These are phyloP conservation scores for Centropus unirufus DNA, from an alignment of 2,113 vertebrate species.

Conservation along the genomic window DNA sequence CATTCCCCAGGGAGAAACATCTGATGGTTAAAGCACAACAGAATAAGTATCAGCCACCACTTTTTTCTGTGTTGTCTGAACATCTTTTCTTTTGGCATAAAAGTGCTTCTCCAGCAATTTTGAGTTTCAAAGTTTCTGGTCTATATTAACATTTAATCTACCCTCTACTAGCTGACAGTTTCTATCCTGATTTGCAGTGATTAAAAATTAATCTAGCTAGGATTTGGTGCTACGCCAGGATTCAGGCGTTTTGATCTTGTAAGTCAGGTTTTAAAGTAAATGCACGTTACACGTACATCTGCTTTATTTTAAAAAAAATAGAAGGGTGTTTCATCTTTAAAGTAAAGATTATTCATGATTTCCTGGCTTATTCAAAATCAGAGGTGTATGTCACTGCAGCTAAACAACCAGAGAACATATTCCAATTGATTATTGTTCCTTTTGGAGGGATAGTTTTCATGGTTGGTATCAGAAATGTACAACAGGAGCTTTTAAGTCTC, in stretches of 20 bases:
- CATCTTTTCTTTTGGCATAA: background rate
- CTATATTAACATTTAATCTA: slow-evolving; percentile 7
- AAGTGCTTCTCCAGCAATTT: background rate
- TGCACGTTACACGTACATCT: background rate
- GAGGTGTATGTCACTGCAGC: background rate
- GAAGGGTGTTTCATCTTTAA: background rate
- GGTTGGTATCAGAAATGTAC: background rate
- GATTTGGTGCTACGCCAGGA: slow-evolving; percentile 14
- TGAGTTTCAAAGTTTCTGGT: slow-evolving; percentile 11
- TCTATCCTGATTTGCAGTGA: slow-evolving; percentile 10
- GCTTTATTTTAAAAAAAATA: background rate
- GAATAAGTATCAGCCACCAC: background rate
- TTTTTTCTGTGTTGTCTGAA: background rate
- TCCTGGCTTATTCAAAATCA: background rate
- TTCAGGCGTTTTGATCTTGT: slow-evolving; percentile 21
- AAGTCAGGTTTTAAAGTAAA: slow-evolving; percentile 39
- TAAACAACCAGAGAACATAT: background rate
- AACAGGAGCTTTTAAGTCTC: background rate
- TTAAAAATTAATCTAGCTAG: slow-evolving; percentile 35
- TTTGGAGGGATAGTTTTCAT: background rate
- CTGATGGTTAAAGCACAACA: background rate
- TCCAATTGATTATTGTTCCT: background rate
- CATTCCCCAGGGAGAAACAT: background rate
- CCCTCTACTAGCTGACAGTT: background rate
- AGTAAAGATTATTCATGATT: background rate